Evolutionary conservation across 2,797 vertebrate genomes (phyloP).

Genomic region (Limosa lapponica): DNA sequence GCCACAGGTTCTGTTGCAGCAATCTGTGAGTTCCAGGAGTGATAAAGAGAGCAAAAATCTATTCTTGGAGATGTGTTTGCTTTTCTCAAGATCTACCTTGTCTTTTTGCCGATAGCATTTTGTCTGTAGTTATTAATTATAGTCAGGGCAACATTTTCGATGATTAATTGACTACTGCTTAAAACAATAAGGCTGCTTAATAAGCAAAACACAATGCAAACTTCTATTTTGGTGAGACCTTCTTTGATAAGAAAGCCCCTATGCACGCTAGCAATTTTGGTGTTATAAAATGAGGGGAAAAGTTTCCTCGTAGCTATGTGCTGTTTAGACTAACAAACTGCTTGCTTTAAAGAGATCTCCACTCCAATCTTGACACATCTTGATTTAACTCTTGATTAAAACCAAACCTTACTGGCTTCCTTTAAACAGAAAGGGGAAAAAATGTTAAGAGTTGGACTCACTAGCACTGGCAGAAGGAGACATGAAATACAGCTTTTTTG

Average conservation of each 20-base stretch:
- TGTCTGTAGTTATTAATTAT: slow-evolving; percentile 77
- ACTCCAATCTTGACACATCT: background rate
- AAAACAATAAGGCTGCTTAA: slow-evolving; percentile 76
- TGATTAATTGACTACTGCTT: slow-evolving; percentile 77
- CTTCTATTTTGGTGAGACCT: background rate
- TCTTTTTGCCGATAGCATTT: slow-evolving; percentile 56
- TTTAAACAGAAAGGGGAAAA: background rate
- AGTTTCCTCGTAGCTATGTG: background rate
- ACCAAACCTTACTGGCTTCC: background rate
- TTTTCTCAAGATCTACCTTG: slow-evolving; percentile 29
- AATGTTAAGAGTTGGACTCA: background rate
- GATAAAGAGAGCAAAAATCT: slow-evolving; percentile 45
- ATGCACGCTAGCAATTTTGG: background rate
- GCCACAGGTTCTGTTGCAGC: background rate
- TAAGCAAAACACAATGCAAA: slow-evolving; percentile 40
- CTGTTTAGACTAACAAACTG: background rate
- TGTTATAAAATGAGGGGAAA: background rate
- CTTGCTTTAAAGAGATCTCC: background rate
- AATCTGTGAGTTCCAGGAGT: background rate
- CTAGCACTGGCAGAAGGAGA: fast-evolving
- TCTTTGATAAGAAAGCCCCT: background rate
- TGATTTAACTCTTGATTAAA: background rate
- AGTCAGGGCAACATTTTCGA: slow-evolving; percentile 67
- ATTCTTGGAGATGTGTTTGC: slow-evolving; percentile 39
- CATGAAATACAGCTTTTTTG: background rate